Evolutionary conservation across 1,140 invertebrate species (phyloP), one percentile per base, ranked within the genome.

Genomic region (Gonatopus flavifemur): DNA sequence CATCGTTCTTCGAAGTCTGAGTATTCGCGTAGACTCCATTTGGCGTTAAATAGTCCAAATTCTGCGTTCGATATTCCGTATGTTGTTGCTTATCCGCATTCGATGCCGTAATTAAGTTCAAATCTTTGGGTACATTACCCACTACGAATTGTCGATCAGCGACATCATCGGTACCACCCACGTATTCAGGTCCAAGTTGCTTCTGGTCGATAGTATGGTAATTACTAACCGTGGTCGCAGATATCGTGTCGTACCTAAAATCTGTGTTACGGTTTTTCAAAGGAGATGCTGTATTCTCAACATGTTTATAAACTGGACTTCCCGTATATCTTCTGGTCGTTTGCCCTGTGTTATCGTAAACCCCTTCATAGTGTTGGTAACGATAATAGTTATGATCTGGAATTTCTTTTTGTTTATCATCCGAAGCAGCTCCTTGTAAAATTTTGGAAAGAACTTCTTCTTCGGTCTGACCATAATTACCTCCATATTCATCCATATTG

Each of bases 391-490:
- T 70, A 3, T 52, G 61, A 12, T 63, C 55, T n/a, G n/a, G 19
- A 52, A 51, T 25, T 69, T 63, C 21, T 71, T 69, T n/a, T n/a
- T n/a, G n/a, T n/a, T n/a, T n/a, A n/a, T n/a, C 5, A 33, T 41
- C 1, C 55, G 52, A 7, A 31, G 43, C 19, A 15, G 13, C 5
- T 6, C 86, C 86, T 39, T 87, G 83, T 15, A 88, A 78, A 2
- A 88, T 85, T 66, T 88, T 87, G 3, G 84, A 84, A 19, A 89
- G 78, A 45, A 88, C 84, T 66, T 88, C 86, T 69, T 88, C 87
- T 72, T 90, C 88, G 8, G 82, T 81, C 64, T 87, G 83, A 2
- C 83, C 84, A 37, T 70, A 74, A 55, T 81, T 82, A 1, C 83
- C 84, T 39, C 82, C 83, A 49, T 88, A 87, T 52, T 84, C 82